These are phyloP conservation scores for Alligator sinensis DNA, from an alignment of 2,113 vertebrate species.

Conservation along the genomic window DNA sequence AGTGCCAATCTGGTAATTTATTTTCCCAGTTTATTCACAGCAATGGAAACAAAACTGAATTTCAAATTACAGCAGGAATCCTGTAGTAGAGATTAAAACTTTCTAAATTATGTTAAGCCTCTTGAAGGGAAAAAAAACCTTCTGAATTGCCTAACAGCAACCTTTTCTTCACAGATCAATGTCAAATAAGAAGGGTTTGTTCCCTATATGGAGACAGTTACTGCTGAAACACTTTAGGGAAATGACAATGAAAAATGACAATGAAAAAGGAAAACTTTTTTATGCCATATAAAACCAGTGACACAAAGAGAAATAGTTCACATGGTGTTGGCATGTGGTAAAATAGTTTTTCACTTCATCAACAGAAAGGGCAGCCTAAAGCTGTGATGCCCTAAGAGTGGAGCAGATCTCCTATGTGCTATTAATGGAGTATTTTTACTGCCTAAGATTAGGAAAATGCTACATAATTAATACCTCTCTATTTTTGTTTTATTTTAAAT, in stretches of 20 bases:
- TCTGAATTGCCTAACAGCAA: background rate
- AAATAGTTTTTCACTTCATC: slow-evolving; percentile 20
- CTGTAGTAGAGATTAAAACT: background rate
- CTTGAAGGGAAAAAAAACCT: background rate
- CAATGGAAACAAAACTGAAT: background rate
- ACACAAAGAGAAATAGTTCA: background rate
- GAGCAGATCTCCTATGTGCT: background rate
- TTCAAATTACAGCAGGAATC: background rate
- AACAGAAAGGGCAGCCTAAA: background rate
- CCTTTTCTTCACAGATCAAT: background rate
- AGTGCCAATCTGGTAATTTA: too few relatives aligned
- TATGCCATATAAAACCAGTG: background rate
- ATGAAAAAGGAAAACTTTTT: background rate
- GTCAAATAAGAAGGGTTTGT: background rate
- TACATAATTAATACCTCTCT: background rate
- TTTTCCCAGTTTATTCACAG: background rate
- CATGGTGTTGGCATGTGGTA: background rate
- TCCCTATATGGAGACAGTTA: background rate
- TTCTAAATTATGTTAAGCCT: background rate
- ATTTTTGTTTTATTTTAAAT: background rate
- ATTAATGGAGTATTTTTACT: background rate
- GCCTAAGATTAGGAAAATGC: background rate
- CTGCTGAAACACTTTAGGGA: background rate
- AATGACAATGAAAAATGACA: background rate
- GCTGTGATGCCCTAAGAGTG: background rate